Evolutionary conservation across 2,888 invertebrate species (phyloP), one percentile per base, ranked within the genome.

Genomic region (Blastobasis adustella): DNA sequence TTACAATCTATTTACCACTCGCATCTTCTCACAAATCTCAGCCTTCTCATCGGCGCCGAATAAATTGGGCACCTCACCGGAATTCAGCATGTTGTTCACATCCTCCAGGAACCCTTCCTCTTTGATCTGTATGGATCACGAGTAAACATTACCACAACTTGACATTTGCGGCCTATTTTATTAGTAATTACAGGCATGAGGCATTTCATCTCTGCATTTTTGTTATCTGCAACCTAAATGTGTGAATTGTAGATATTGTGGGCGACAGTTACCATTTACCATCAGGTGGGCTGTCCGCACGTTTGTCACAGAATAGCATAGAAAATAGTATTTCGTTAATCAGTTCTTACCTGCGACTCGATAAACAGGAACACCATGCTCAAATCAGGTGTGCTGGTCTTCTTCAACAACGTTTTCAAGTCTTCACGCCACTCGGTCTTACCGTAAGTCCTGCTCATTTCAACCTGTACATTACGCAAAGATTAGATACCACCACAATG

Each of bases 51-150:
- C 98, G 5, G 91, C 83, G 8, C 90, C 90, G 69, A 95, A 98
- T 49, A 98, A 90, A 79, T 97, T 98, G 0, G 98, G 98, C 0
- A 98, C 96, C 89, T 98, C 98, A 4, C 98, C 98, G 0, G 96
- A 94, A 76, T 97, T 98, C 46, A 98, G 81, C 79, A 98, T 91
- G 73, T 97, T 98, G 72, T 95, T 97, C 1, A 98, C 92, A 67
- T 98, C 98, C 79, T 98, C 98, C 49, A 98, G 84, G 71, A 98
- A 98, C 0, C 94, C 94, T 84, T 98, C 97, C 77, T 96, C 94
- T 89, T 97, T 97, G 42, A 97, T 96, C 92, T 95, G 78, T 60
- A 56, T 23, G 23, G 23, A 23, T 23, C 23, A 23, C 23, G n/a
- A 44, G 43, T 23, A 23, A 23, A 23, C 2, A 23, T 23, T 23